phyloP scores from a whole-genome alignment of 2,797 vertebrate species.

The Cetoscarus ocellatus region DNA sequence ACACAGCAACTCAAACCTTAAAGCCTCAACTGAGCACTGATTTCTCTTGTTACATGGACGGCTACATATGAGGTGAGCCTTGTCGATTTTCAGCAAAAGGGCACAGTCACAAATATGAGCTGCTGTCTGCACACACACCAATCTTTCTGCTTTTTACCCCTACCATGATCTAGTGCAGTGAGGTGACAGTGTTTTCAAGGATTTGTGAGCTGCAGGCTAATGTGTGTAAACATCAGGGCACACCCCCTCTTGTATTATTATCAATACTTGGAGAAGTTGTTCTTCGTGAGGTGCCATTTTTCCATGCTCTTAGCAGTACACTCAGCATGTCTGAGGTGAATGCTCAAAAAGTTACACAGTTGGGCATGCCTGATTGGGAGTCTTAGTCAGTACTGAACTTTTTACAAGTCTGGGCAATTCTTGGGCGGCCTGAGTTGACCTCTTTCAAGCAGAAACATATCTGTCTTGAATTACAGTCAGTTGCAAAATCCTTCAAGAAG shows the following conservation, averaged over 20 bases:
- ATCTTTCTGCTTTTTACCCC: no score
- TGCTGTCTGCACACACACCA: no score
- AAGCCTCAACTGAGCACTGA: no score
- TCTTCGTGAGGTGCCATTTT: not conserved
- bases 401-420: not conserved
- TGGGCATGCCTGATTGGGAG: not conserved
- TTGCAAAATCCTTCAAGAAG: no score
- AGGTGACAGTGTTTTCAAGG: not conserved
- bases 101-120: no score
- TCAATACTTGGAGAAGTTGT: not conserved
- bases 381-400: not conserved
- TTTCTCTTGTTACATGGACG: no score
- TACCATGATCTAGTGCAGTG: no score
- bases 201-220: not conserved
- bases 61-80: no score
- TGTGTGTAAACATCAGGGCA: not conserved
- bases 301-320: not conserved
- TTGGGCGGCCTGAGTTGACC: not conserved
- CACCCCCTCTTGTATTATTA: not conserved
- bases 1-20: no score
- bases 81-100: no score
- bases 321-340: no score
- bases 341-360: not conserved
- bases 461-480: no score
- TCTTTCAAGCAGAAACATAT: not conserved